These are phyloP conservation scores for Spatulosminthurus flaviceps DNA, from an alignment of 2,888 invertebrate genomes.

Conservation along the genomic window DNA sequence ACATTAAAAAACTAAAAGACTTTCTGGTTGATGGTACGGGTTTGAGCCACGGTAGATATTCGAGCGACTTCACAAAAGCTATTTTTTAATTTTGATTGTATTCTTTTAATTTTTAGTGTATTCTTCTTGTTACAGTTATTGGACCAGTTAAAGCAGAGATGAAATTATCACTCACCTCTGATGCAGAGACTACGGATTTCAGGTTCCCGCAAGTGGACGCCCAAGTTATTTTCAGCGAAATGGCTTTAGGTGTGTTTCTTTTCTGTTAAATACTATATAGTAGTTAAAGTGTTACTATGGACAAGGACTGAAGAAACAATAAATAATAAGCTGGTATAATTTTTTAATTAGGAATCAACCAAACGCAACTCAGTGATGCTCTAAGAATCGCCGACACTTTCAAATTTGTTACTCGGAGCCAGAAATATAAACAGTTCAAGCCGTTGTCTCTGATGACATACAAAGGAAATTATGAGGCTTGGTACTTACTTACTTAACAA, in stretches of 20 bases:
- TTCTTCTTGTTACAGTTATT: conserved; percentile 72
- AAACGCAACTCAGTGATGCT: conserved; percentile 66
- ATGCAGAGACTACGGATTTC: conserved; percentile 85
- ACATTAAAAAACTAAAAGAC: conserved; percentile 70
- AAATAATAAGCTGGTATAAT: not conserved
- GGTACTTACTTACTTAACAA: no score
- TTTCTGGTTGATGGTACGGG: conserved; percentile 74
- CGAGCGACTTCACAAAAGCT: not conserved
- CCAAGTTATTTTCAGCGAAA: conserved; percentile 80
- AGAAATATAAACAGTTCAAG: conserved; percentile 85
- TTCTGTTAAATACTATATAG: no score
- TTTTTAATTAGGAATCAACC: not conserved
- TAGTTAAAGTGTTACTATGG: no score
- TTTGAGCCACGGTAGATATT: conserved; percentile 54
- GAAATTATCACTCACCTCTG: conserved; percentile 87
- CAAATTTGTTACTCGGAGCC: conserved; percentile 82
- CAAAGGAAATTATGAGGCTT: conserved; percentile 73
- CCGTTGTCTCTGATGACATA: conserved; percentile 74
- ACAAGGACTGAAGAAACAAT: no score
- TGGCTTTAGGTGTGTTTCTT: conserved; percentile 77
- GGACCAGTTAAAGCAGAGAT: conserved; percentile 92
- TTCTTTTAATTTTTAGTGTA: not conserved
- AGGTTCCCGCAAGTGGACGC: conserved; percentile 88
- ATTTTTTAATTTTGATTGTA: conserved; percentile 37
- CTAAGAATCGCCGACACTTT: conserved; percentile 89